These are phyloP conservation scores for Sitophilus oryzae DNA, from an alignment of 1,140 invertebrate genomes.

Conservation along the genomic window DNA sequence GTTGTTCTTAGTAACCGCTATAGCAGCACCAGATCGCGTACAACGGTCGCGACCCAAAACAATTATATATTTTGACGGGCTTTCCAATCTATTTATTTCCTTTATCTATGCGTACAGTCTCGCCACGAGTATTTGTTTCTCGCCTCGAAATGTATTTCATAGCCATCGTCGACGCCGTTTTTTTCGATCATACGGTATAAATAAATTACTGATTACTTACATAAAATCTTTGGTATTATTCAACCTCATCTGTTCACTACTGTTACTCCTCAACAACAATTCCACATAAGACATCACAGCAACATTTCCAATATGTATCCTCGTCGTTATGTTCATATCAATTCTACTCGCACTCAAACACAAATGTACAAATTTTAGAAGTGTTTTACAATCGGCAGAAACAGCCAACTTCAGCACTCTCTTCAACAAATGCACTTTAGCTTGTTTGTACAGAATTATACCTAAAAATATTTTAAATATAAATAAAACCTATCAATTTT, in stretches of 20 bases:
- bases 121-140: too few relatives aligned
- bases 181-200: too few relatives aligned
- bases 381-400: slow-evolving; percentile 61
- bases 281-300: slow-evolving; percentile 63
- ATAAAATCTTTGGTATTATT: slow-evolving; percentile 52
- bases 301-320: slow-evolving; percentile 63
- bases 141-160: too few relatives aligned
- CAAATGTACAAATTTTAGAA: slow-evolving; percentile 57
- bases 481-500: not conserved
- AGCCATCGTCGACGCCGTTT: not conserved
- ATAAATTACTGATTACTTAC: slow-evolving; percentile 47
- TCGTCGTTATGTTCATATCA: slow-evolving; percentile 56
- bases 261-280: slow-evolving; percentile 48
- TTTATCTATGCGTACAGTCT: too few relatives aligned
- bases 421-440: slow-evolving; percentile 61
- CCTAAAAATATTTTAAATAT: slow-evolving; percentile 40
- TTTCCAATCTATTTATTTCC: too few relatives aligned
- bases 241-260: slow-evolving; percentile 33
- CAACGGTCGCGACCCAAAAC: too few relatives aligned
- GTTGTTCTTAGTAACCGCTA: too few relatives aligned
- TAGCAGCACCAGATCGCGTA: too few relatives aligned
- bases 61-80: too few relatives aligned
- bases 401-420: slow-evolving; percentile 68
- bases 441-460: slow-evolving; percentile 64
- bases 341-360: slow-evolving; percentile 51